Evolutionary conservation across 2,797 vertebrate genomes (phyloP).

Genomic region (Rhabdomys pumilio): DNA sequence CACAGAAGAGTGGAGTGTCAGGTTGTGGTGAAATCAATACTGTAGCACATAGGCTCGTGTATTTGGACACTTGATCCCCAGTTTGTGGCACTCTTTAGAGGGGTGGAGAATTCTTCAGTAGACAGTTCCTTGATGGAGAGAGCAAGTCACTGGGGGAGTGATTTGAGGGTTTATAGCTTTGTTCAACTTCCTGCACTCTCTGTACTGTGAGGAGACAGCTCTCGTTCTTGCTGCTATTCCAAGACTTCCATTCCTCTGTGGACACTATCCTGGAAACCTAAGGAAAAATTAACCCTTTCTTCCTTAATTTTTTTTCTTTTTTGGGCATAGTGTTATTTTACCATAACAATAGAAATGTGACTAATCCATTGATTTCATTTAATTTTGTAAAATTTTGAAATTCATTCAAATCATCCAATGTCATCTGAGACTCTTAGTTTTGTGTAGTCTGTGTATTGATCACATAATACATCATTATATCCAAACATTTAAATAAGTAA

Average conservation of each 20-base stretch:
- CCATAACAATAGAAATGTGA: not conserved
- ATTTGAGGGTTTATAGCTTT: not conserved
- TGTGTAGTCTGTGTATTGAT: not conserved
- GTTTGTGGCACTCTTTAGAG: not conserved
- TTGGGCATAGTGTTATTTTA: not conserved
- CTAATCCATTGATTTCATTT: not conserved
- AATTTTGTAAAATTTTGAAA: conserved; percentile 47
- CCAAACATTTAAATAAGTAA: not conserved
- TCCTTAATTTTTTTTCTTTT: not conserved
- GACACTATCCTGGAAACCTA: not conserved
- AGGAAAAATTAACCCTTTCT: not conserved
- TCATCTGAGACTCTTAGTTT: not conserved
- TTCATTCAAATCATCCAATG: not conserved
- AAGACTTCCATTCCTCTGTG: too few species aligned
- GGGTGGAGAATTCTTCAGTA: not conserved
- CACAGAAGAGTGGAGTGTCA: not conserved
- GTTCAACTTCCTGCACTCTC: not conserved
- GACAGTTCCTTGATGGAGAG: not conserved
- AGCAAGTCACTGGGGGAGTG: too few species aligned
- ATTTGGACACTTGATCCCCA: too few species aligned
- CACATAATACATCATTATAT: not conserved
- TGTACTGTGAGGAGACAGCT: not conserved
- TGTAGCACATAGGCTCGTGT: too few species aligned
- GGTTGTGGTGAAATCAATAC: not conserved
- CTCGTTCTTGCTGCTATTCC: not conserved